Percentiles rank a stretch among this genome's conserved stretches.
These are phyloP conservation scores for Seriola quinqueradiata DNA, from an alignment of 2,113 vertebrate genomes.

Conservation along the genomic window DNA sequence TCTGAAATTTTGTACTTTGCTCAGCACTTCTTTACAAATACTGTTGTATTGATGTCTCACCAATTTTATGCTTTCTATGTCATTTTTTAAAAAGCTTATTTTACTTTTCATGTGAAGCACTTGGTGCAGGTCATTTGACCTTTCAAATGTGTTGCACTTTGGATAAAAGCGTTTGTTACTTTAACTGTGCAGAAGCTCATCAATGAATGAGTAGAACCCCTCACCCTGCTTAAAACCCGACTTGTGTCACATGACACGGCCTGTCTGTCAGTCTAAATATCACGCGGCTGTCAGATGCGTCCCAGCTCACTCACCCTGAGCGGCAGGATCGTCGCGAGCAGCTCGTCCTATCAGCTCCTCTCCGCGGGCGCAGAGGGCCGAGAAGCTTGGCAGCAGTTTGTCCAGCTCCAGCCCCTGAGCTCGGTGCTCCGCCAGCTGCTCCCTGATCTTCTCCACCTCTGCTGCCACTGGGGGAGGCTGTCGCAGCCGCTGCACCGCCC, in stretches of 20 bases:
- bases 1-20: no score
- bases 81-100: no score
- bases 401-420: conserved; percentile 93
- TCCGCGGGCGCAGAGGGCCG: conserved; percentile 91
- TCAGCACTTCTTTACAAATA: no score
- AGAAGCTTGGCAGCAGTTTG: conserved; percentile 96
- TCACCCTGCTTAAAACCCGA: neutral
- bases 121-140: no score
- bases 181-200: no score
- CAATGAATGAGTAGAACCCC: no score
- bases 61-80: no score
- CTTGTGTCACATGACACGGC: no score
- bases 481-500: conserved; percentile 90
- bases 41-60: no score
- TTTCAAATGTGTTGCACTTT: no score
- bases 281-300: neutral
- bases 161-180: no score
- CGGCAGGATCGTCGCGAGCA: conserved; percentile 91
- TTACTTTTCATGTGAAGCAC: no score
- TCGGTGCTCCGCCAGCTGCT: conserved; percentile 95
- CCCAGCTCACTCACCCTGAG: conserved; percentile 87
- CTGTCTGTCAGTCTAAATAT: neutral
- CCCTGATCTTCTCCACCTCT: conserved; percentile 98
- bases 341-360: conserved; percentile 94
- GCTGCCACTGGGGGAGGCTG: conserved; percentile 94